These are phyloP conservation scores for Ondatra zibethicus DNA, from an alignment of 2,113 vertebrate species.

Conservation along the genomic window DNA sequence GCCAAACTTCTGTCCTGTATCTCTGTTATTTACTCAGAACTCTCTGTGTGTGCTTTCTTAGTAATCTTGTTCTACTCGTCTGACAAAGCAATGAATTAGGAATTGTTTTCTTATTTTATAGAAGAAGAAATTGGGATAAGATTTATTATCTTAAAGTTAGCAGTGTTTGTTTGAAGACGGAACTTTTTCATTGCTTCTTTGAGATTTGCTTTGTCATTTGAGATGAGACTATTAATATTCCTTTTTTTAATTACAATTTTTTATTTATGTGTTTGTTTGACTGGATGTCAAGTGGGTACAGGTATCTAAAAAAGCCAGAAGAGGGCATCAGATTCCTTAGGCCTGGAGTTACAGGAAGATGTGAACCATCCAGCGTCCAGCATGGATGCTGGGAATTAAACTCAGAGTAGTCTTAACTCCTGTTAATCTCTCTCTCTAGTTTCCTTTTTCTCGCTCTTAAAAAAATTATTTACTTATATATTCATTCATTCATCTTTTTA, in stretches of 20 bases:
- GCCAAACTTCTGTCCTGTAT: not conserved
- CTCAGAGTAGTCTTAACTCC: not conserved
- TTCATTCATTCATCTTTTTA: not conserved
- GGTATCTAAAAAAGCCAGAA: not conserved
- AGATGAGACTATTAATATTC: not conserved
- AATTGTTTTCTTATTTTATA: conserved; percentile 42
- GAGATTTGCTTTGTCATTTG: not conserved
- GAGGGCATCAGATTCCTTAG: not conserved
- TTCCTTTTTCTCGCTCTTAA: not conserved
- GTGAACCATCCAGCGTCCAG: not conserved
- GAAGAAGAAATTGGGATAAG: not conserved
- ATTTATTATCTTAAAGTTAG: conserved; percentile 9
- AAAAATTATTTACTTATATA: not conserved
- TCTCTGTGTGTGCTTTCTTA: not conserved
- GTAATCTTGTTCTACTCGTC: not conserved
- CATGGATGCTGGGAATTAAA: not conserved
- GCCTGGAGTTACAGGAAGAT: not conserved
- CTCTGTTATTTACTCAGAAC: not conserved
- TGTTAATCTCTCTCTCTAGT: not conserved
- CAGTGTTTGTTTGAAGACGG: not conserved
- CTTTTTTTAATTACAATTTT: not conserved
- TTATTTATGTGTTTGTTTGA: not conserved
- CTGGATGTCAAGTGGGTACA: not conserved
- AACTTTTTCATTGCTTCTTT: conserved; percentile 27
- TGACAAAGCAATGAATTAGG: not conserved